Evolutionary conservation across 2,888 invertebrate genomes (phyloP).

Genomic region (Incurvaria masculella): DNA sequence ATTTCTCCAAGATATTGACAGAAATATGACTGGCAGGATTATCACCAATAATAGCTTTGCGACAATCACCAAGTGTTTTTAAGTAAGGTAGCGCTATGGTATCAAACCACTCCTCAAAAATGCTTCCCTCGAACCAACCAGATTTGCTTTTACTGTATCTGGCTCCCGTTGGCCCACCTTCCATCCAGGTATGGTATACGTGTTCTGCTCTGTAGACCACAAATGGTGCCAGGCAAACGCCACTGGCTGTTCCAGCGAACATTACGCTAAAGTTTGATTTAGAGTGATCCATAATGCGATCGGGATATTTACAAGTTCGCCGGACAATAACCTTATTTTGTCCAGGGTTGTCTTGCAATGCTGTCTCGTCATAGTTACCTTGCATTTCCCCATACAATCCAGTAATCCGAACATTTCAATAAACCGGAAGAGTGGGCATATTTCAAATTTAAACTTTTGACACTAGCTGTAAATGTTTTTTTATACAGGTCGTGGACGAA

Average conservation of each 20-base stretch:
- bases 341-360: too few relatives aligned
- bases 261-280: slow-evolving; percentile 9
- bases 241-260: slow-evolving; percentile 10
- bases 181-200: slow-evolving; percentile 9
- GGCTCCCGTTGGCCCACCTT: slow-evolving; percentile 7
- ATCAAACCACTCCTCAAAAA: slow-evolving; percentile 12
- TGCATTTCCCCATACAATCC: too few relatives aligned
- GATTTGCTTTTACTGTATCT: slow-evolving; percentile 7
- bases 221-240: slow-evolving; percentile 10
- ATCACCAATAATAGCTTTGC: slow-evolving; percentile 23
- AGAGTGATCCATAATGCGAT: slow-evolving; percentile 6
- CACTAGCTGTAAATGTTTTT: too few relatives aligned
- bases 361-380: too few relatives aligned
- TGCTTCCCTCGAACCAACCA: slow-evolving; percentile 11
- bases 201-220: slow-evolving; percentile 8
- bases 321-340: too few relatives aligned
- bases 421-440: too few relatives aligned
- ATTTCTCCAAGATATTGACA: slow-evolving; percentile 18
- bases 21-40: slow-evolving; percentile 22
- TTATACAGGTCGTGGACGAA: too few relatives aligned
- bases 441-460: too few relatives aligned
- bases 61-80: slow-evolving; percentile 1
- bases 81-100: too few relatives aligned
- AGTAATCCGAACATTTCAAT: too few relatives aligned
- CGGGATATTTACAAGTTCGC: neutral